These are phyloP conservation scores for Trematocara stigmaticum DNA, from an alignment of 2,113 vertebrate species.

Conservation along the genomic window DNA sequence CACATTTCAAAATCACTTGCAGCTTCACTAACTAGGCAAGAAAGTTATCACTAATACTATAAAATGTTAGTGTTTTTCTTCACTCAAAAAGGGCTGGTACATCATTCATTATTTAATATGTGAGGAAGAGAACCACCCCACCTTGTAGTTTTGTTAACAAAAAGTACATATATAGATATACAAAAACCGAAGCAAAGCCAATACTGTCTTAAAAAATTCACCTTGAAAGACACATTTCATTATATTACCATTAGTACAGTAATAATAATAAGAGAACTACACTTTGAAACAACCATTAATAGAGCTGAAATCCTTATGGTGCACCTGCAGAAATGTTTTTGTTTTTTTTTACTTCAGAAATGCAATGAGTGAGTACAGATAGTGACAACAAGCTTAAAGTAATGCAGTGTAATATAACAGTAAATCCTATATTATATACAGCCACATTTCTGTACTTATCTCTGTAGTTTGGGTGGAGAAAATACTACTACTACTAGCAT, in stretches of 20 bases:
- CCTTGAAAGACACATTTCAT: not conserved
- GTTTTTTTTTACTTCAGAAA: not conserved
- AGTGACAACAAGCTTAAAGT: not conserved
- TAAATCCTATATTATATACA: not conserved
- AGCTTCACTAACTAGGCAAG: not conserved
- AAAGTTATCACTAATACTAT: constrained; percentile 13
- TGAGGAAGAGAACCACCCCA: not conserved
- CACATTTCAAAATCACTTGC: constrained; percentile 2
- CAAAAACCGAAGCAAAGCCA: constrained; percentile 13
- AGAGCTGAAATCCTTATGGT: not conserved
- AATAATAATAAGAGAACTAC: not conserved
- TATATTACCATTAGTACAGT: not conserved
- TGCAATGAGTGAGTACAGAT: not conserved
- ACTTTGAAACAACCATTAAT: not conserved
- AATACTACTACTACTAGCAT: not conserved
- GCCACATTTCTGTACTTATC: not conserved
- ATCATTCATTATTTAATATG: constrained; percentile 18
- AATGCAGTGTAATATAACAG: not conserved
- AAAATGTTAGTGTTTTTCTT: constrained; percentile 8
- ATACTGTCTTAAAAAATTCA: not conserved
- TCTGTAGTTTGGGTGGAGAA: not conserved
- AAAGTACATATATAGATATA: constrained; percentile 14
- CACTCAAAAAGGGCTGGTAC: constrained; percentile 59
- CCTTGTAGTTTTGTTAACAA: not conserved
- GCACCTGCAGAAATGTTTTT: not conserved